Base-by-base conservation (phyloP, 2,797 vertebrate species). In the Acrocephalus scirpaceus region DNA sequence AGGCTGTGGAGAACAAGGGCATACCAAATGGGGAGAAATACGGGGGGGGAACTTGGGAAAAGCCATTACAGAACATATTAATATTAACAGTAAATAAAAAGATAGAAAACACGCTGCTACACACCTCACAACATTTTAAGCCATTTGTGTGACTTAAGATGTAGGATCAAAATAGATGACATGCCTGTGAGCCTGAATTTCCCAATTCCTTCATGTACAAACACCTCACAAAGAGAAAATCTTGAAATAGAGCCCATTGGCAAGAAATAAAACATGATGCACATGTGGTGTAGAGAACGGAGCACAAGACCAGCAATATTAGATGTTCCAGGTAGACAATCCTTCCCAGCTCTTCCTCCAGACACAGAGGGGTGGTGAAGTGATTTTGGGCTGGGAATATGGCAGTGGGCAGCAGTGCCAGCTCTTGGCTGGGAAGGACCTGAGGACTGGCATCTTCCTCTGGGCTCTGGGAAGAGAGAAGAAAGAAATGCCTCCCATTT, bases 281-380 rank as follows among this genome's bases (percentile, higher is more conserved):
- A 12, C 5, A 5, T 38, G 18, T 19, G 10, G 16, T 64, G 5
- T 40, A 56, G 42, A 38, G 29, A 64, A 64, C 47, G 69, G 34
- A 47, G 8, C 29, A 38, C 40, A 54, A 23, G 58, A 56, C 10
- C 29, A 64, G 19, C 40, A 40, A 5, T n/a, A 29, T 40, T 48
- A n/a, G 8, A n/a, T 64, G 42, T 40, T 73, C 12, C 32, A 10
- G 48, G 45, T 7, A 62, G 48, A 26, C 19, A 89, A 27, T 32
- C 38, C 21, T 85, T 64, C 50, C 62, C 32, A 40, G 29, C 0
- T 0, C 5, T 11, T 62, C 20, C 38, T 80, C 44, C 48, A 77
- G 38, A 11, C 47, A 29, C 16, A 0, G 0, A 30, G 10, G 13
- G 9, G 1, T 67, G 23, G 5, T 2, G 13, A 86, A 58, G 13